Evolutionary conservation across 2,888 invertebrate genomes (phyloP).

Genomic region (Dascillus cervinus): DNA sequence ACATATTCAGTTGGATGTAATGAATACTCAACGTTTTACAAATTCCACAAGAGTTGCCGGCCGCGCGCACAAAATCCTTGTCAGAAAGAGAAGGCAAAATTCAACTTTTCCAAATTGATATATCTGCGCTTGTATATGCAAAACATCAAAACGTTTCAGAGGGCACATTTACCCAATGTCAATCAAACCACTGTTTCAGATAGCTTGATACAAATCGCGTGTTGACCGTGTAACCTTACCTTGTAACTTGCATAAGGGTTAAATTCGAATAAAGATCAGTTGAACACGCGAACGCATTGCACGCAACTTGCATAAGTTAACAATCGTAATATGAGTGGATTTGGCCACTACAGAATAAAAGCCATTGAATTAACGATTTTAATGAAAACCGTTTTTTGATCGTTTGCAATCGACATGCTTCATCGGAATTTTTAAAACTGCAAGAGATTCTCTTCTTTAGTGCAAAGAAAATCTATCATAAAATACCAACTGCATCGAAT

Average conservation of each 20-base stretch:
- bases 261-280: constrained; percentile 27
- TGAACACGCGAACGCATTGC: constrained; percentile 38
- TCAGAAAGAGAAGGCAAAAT: constrained; percentile 5
- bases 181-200: constrained; percentile 37
- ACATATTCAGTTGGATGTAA: no score
- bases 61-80: constrained; percentile 5
- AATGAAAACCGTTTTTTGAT: no score
- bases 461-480: no score
- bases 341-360: constrained; percentile 26
- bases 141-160: constrained; percentile 35
- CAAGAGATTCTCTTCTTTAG: no score
- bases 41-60: constrained; percentile 6
- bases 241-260: constrained; percentile 28
- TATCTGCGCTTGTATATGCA: constrained; percentile 26
- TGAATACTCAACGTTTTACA: no score
- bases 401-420: no score
- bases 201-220: constrained; percentile 37
- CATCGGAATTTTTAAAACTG: no score
- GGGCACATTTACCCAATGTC: constrained; percentile 38
- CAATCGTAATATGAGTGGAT: constrained; percentile 29
- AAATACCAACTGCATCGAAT: no score
- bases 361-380: no score
- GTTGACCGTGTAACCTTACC: constrained; percentile 31
- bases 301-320: constrained; percentile 41
- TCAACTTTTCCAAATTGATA: constrained; percentile 11